Base-by-base conservation (phyloP, 2,888 invertebrate genomes). In the Aleiodes testaceus region DNA sequence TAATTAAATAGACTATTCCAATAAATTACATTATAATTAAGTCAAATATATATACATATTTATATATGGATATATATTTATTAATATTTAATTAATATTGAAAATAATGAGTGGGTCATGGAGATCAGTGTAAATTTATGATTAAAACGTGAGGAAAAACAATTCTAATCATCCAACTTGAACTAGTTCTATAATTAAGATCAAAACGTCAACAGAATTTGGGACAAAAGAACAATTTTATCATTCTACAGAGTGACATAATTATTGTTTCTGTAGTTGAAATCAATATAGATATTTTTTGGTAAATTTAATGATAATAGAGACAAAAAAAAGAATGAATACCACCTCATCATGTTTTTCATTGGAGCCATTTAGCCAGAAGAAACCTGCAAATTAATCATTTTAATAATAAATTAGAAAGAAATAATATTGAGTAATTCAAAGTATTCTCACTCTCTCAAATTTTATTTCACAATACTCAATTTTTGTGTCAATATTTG, bases 81-180 rank as follows among this genome's bases (percentile, higher is more conserved):
- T 45, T 45, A 11, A 3, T n/a, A n/a, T n/a, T n/a, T n/a, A 7
- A 45, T 45, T 2, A 45, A 6, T 14, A 2, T 45, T 12, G 45
- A 26, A 26, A 26, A 26, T 26, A 0, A 2, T n/a, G 26, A 26
- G 5, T 26, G 26, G 26, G 1, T 26, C 36, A 36, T 36, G 36
- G 7, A 6, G 11, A 36, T 36, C 36, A 14, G 22, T 52, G 12
- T 52, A 20, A 7, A 52, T 20, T 22, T 50, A 50, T 18, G 18
- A 50, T 50, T 7, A 7, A 52, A 52, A 20, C 22, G 22, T 12
- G 52, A 22, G 12, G 12, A 52, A 9, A 52, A 52, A 52, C 22
- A 20, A n/a, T 22, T 52, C 52, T 52, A 52, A 52, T 52, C 52
- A 52, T 14, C 52, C 52, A 20, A 20, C 52, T 52, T 20, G 50